phyloP scores from a whole-genome alignment of 2,888 invertebrate species.

The Pristionchus maxplancki region DNA sequence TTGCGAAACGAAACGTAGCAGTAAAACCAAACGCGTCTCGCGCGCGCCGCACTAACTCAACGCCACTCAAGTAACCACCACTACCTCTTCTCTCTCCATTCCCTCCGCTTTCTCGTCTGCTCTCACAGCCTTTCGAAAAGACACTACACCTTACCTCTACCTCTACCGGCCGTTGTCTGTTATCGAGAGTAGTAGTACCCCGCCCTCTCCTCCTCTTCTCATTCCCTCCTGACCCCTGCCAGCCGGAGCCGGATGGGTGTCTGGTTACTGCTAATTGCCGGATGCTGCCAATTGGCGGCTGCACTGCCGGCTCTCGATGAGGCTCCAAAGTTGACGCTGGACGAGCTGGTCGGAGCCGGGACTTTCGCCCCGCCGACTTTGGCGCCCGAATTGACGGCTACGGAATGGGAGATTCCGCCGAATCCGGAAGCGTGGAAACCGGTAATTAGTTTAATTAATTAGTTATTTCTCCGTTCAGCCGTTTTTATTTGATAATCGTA shows the following conservation, averaged over 20 bases:
- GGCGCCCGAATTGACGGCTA: background rate
- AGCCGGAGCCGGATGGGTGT: background rate
- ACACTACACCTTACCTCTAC: background rate
- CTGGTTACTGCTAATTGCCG: background rate
- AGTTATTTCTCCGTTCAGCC: background rate
- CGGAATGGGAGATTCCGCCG: background rate
- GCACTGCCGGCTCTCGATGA: conserved; percentile 1
- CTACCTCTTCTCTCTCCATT: background rate
- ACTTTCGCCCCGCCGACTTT: background rate
- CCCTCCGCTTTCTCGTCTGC: background rate
- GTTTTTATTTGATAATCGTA: too few species aligned
- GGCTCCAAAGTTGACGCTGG: conserved; percentile 5
- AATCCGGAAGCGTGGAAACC: conserved; percentile 15
- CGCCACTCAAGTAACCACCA: background rate
- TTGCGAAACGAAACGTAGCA: background rate
- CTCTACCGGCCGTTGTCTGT: background rate
- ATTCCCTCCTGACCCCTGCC: background rate
- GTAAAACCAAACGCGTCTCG: conserved; percentile 5
- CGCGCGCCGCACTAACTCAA: background rate
- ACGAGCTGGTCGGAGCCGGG: conserved; percentile 22
- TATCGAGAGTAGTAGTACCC: background rate
- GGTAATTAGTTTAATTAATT: background rate
- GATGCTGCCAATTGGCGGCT: background rate
- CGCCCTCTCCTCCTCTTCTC: background rate
- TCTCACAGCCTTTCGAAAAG: background rate